Conservation (phyloP, 2,113 vertebrate genomes). For the Phrynosoma blainvillii region DNA sequence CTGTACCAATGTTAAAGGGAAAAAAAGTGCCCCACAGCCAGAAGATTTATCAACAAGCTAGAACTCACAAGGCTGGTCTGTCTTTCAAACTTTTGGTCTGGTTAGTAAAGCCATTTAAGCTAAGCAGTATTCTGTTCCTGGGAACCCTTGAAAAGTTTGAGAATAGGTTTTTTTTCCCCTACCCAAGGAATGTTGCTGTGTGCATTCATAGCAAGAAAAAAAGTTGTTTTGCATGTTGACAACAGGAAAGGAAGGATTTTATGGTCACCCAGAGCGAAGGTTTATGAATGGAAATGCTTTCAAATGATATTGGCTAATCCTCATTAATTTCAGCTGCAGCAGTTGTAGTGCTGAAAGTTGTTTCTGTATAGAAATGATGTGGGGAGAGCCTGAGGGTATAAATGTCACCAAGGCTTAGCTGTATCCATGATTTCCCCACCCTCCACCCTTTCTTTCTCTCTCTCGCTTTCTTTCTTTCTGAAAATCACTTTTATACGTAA, state of each 20-base stretch:
- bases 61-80: slow-evolving; percentile 31
- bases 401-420: slow-evolving; percentile 33
- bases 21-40: background rate
- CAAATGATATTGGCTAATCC: slow-evolving; percentile 39
- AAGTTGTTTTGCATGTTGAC: slow-evolving; percentile 41
- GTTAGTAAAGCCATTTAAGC: background rate
- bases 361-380: slow-evolving; percentile 24
- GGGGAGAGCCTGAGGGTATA: background rate
- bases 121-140: slow-evolving; percentile 11
- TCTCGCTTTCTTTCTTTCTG: background rate
- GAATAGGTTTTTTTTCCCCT: background rate
- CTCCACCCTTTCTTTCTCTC: background rate
- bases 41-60: background rate
- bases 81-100: slow-evolving; percentile 13
- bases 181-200: slow-evolving; percentile 38
- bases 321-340: background rate
- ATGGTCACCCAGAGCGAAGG: slow-evolving; percentile 31
- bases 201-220: background rate
- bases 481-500: background rate
- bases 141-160: slow-evolving; percentile 30
- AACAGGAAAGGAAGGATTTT: slow-evolving; percentile 62
- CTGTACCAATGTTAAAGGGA: background rate
- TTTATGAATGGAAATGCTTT: slow-evolving; percentile 54
- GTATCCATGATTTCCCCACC: background rate
- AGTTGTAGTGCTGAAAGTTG: slow-evolving; percentile 29